Evolutionary conservation across 2,113 vertebrate species (phyloP), one percentile per base, ranked within the genome.

Genomic region (Alligator sinensis): DNA sequence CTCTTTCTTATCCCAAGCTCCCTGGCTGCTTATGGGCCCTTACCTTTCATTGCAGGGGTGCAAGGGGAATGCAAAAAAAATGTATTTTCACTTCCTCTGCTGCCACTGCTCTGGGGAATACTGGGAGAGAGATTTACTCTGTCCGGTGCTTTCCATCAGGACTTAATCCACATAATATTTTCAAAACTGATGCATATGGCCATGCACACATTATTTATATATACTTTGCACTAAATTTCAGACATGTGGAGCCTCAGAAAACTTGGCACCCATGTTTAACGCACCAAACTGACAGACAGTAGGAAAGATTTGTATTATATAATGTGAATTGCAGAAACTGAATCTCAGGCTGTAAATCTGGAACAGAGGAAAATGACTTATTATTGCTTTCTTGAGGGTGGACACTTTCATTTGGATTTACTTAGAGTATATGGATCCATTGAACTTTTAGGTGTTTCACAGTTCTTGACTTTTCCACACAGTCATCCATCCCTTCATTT

Each of bases 261-360:
- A 38, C 58, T 87, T 85, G 58, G 30, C 78, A 80, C 21, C 24
- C 76, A 1, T 78, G 25, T 84, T 87, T 61, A 87, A 76, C 87
- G 54, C 47, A 83, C 85, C 30, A 87, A 79, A 90, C 63, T 85
- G 77, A 5, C 60, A 74, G 60, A 22, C 85, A 70, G 86, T 59
- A 93, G 57, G 61, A 84, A 34, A 82, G 58, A 63, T 79, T 61
- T 76, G 34, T 87, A 13, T 82, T 22, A 1, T 62, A 9, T 86
- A 82, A 57, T 60, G 54, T 47, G 60, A 90, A 63, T 86, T 82
- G 27, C n/a, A 94, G 82, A 79, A 92, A 78, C 24, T 76, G 47
- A 81, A 54, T 59, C 74, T 58, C 10, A 47, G 2, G 30, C 22
- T 72, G 9, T 62, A 92, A 85, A 91, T 82, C 47, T 90, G 9